These are phyloP conservation scores for Tribolium madens DNA, from an alignment of 1,140 invertebrate species.

Conservation along the genomic window DNA sequence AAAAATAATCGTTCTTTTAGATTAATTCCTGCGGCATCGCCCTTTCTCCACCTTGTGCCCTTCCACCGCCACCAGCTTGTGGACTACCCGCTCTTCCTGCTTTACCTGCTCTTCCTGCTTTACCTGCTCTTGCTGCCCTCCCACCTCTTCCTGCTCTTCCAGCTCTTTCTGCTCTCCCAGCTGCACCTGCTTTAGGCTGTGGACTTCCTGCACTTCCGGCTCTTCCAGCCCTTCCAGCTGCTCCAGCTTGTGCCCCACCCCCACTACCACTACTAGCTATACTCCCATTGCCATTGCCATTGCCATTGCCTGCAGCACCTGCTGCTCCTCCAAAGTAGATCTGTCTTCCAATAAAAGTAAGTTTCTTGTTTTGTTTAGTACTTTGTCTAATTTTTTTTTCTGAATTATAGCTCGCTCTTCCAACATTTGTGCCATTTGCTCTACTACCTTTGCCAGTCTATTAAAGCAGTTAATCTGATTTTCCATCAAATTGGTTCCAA, in stretches of 20 bases:
- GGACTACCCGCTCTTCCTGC: too few relatives aligned
- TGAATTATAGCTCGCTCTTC: background rate
- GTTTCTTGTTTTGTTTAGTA: background rate
- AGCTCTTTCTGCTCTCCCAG: background rate
- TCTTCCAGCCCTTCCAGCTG: background rate
- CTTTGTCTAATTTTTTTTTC: background rate
- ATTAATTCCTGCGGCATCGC: background rate
- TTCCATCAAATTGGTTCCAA: too few relatives aligned
- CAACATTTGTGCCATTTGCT: background rate
- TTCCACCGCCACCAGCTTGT: background rate
- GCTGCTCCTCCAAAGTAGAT: background rate
- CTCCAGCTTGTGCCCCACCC: background rate
- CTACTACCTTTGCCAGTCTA: too few relatives aligned
- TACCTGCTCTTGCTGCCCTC: background rate
- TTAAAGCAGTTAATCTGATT: too few relatives aligned
- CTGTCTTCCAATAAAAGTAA: background rate
- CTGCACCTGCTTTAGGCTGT: background rate
- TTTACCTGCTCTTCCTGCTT: background rate
- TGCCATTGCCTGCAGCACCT: background rate
- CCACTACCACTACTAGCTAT: background rate
- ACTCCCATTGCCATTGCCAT: background rate
- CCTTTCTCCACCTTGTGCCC: background rate
- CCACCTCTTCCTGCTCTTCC: background rate
- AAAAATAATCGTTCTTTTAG: background rate
- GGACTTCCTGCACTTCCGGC: too few relatives aligned